Percentiles rank a stretch among this genome's conserved stretches.
Evolutionary conservation across 2,888 invertebrate genomes (phyloP).

Genomic region (Cotesia congregata): DNA sequence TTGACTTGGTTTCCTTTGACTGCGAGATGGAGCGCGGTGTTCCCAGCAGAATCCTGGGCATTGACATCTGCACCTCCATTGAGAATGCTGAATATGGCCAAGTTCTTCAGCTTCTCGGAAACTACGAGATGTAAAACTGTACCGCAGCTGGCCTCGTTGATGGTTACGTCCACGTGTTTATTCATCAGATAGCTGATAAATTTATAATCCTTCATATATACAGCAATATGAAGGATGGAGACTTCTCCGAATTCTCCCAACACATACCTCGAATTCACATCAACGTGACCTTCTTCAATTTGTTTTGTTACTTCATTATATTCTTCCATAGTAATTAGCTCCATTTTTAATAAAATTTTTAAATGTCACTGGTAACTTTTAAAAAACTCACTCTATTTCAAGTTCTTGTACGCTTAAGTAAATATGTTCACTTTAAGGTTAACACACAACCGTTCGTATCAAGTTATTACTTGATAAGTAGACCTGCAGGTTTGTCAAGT

Average conservation of each 20-base stretch:
- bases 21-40: background rate
- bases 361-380: too few relatives aligned
- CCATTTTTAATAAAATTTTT: background rate
- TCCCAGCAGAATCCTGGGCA: background rate
- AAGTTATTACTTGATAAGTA: too few relatives aligned
- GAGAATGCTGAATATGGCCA: background rate
- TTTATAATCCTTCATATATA: background rate
- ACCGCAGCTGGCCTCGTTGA: background rate
- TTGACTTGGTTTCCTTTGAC: background rate
- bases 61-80: background rate
- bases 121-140: background rate
- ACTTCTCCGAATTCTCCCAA: background rate
- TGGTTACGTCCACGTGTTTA: background rate
- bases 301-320: background rate
- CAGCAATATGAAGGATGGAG: background rate
- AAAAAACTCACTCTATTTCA: too few relatives aligned
- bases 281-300: background rate
- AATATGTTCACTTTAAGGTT: too few relatives aligned
- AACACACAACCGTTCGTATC: too few relatives aligned
- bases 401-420: too few relatives aligned
- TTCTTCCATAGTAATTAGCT: background rate
- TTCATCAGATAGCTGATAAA: background rate
- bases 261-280: background rate
- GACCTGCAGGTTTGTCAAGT: too few relatives aligned
- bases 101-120: background rate